phyloP scores from a whole-genome alignment of 2,113 vertebrate genomes.

The Rostratula benghalensis region DNA sequence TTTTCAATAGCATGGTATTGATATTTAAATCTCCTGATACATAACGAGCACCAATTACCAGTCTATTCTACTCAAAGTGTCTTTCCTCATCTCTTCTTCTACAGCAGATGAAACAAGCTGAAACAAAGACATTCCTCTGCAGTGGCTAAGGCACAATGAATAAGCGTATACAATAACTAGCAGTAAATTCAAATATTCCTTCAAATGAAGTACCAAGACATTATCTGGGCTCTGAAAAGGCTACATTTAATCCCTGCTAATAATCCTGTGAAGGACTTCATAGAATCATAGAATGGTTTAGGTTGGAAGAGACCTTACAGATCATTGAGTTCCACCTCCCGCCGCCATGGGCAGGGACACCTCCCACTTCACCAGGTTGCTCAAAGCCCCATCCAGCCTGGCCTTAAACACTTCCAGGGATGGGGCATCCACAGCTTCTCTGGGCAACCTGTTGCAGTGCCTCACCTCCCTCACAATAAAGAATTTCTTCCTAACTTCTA shows the following conservation, averaged over 20 bases:
- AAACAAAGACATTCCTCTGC: neutral
- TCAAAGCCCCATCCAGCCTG: neutral
- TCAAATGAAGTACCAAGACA: neutral
- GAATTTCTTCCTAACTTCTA: neutral
- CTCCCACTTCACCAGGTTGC: neutral
- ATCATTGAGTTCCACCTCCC: neutral
- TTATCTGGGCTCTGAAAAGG: neutral
- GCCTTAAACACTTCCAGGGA: neutral
- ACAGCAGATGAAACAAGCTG: neutral
- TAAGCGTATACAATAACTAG: neutral
- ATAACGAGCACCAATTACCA: neutral
- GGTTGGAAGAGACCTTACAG: neutral
- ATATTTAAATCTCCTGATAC: neutral
- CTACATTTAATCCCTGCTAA: neutral
- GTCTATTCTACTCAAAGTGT: neutral
- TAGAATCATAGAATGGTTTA: neutral
- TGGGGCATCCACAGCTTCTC: neutral
- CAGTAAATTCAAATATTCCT: neutral
- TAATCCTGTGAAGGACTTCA: neutral
- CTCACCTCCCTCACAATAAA: neutral
- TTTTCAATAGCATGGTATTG: neutral
- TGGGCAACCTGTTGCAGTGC: neutral
- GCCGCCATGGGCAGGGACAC: neutral
- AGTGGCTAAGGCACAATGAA: neutral
- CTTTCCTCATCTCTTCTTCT: neutral